Conservation (phyloP, 2,797 vertebrate genomes). For the Yasuhikotakia modesta region DNA sequence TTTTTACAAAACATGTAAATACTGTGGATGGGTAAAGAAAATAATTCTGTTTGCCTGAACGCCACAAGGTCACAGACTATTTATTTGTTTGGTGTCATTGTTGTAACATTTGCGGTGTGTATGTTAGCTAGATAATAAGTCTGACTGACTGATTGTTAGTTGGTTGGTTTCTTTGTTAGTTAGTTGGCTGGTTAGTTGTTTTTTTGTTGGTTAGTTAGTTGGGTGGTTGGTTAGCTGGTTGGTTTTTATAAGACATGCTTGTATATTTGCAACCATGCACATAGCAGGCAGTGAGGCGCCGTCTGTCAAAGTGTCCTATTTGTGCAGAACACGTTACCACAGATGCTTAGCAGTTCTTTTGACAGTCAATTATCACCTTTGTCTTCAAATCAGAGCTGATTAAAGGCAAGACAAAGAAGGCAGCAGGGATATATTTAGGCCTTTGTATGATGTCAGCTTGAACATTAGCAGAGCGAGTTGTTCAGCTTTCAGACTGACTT, state of each 20-base stretch:
- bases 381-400: slow-evolving; percentile 33
- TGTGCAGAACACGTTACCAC: slow-evolving; percentile 4
- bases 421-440: slow-evolving; percentile 30
- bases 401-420: slow-evolving; percentile 12
- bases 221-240: too few species aligned
- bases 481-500: slow-evolving; percentile 55
- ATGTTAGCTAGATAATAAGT: too few species aligned
- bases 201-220: too few species aligned
- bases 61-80: too few species aligned
- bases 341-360: slow-evolving; percentile 13
- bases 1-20: too few species aligned
- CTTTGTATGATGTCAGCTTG: slow-evolving; percentile 36
- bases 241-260: too few species aligned
- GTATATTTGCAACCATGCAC: background rate
- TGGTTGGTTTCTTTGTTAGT: background rate
- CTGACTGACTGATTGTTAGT: background rate
- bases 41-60: background rate
- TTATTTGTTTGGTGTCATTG: too few species aligned
- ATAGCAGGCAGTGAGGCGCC: background rate
- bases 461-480: slow-evolving; percentile 8
- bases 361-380: slow-evolving; percentile 20
- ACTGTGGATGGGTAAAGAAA: too few species aligned
- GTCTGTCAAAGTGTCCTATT: background rate
- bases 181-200: background rate
- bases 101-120: too few species aligned